Evolutionary conservation across 2,888 invertebrate genomes (phyloP).

Genomic region (Apotomis betuletana): DNA sequence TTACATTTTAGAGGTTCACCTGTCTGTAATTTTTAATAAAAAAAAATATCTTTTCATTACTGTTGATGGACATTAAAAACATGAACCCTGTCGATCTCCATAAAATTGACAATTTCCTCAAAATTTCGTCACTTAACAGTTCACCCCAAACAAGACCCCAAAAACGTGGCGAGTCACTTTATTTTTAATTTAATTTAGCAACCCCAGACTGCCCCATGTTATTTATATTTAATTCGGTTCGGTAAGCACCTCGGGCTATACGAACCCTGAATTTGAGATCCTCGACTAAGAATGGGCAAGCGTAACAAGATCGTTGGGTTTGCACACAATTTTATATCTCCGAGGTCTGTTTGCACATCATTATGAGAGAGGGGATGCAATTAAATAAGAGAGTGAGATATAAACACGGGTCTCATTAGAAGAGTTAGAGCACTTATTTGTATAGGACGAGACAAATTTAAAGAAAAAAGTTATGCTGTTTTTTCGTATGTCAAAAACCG

Average conservation of each 20-base stretch:
- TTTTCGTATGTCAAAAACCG: too few relatives aligned
- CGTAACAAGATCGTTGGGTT: conserved; percentile 33
- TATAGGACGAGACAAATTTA: background rate
- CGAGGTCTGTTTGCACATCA: conserved; percentile 24
- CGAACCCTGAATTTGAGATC: conserved; percentile 25
- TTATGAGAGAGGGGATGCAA: conserved; percentile 19
- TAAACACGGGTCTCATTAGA: background rate
- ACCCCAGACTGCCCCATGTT: conserved; percentile 61
- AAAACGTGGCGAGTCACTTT: conserved; percentile 51
- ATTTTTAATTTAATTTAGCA: conserved; percentile 68
- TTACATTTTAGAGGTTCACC: too few relatives aligned
- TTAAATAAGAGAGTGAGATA: conserved; percentile 13
- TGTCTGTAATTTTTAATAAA: too few relatives aligned
- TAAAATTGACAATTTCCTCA: too few relatives aligned
- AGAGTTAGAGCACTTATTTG: background rate
- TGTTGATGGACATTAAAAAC: too few relatives aligned
- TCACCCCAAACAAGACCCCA: background rate
- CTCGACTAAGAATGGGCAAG: conserved; percentile 32
- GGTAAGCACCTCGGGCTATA: conserved; percentile 50
- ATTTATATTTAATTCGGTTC: conserved; percentile 71
- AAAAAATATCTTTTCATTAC: too few relatives aligned
- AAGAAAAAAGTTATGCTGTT: background rate
- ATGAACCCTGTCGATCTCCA: too few relatives aligned
- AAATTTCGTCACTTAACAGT: background rate
- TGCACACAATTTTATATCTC: conserved; percentile 17